Conservation (phyloP, 1,140 invertebrate species). For the Plectrocnemia conspersa region DNA sequence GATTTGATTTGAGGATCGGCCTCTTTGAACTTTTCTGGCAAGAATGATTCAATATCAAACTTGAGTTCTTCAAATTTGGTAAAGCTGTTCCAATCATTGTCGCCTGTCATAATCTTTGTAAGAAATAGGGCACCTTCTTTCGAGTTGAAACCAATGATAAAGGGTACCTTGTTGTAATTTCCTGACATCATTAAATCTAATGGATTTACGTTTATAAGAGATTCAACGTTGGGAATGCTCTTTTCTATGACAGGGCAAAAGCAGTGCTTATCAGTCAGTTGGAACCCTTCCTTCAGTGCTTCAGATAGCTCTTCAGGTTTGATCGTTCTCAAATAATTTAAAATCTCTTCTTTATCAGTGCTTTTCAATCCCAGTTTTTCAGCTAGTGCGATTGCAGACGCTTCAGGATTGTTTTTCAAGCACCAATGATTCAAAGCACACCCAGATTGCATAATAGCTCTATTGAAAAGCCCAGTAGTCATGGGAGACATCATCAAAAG, state of each 20-base stretch:
- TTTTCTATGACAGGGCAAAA: conserved; percentile 4
- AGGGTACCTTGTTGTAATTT: conserved; percentile 4
- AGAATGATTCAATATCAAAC: conserved; percentile 1
- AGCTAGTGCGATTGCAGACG: background rate
- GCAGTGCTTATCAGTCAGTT: background rate
- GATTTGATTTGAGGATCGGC: no score
- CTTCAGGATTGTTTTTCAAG: background rate
- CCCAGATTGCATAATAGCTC: conserved; percentile 58
- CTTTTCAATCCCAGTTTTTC: conserved; percentile 11
- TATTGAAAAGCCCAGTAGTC: conserved; percentile 53
- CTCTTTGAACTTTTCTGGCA: background rate
- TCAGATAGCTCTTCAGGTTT: background rate
- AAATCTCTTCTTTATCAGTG: background rate
- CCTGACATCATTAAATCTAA: background rate
- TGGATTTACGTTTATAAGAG: conserved; percentile 1
- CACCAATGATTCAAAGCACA: background rate
- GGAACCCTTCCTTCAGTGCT: background rate
- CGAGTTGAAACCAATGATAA: conserved; percentile 4
- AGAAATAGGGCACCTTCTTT: conserved; percentile 6
- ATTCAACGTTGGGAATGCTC: background rate
- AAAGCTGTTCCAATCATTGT: background rate
- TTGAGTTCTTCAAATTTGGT: background rate
- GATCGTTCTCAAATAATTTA: conserved; percentile 5
- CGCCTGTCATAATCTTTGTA: background rate
- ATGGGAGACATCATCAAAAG: conserved; percentile 39